Conservation (phyloP, 2,888 invertebrate species). For the Colostygia pectinataria region DNA sequence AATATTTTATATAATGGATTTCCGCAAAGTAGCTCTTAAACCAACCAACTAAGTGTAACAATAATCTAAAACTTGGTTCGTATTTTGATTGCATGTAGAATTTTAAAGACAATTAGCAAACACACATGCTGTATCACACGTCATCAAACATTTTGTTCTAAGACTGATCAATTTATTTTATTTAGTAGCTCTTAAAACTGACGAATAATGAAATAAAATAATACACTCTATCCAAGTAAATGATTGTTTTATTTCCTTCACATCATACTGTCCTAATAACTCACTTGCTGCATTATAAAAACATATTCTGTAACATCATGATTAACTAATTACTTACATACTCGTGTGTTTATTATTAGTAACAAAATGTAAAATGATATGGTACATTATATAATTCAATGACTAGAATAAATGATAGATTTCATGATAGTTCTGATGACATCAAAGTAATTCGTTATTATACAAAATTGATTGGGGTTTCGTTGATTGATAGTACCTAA, state of each 20-base stretch:
- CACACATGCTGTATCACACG: too few species aligned
- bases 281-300: slow-evolving; percentile 78
- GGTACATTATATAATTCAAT: slow-evolving; percentile 67
- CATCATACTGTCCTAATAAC: slow-evolving; percentile 78
- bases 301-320: slow-evolving; percentile 80
- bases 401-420: slow-evolving; percentile 44
- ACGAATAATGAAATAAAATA: slow-evolving; percentile 20
- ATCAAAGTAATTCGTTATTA: slow-evolving; percentile 13
- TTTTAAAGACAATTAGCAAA: too few species aligned
- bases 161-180: too few species aligned
- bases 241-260: slow-evolving; percentile 78
- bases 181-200: too few species aligned
- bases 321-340: slow-evolving; percentile 66
- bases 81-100: too few species aligned
- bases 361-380: slow-evolving; percentile 80
- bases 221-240: slow-evolving; percentile 59
- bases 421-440: slow-evolving; percentile 11
- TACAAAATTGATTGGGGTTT: slow-evolving; percentile 34
- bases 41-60: too few species aligned
- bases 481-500: slow-evolving; percentile 27
- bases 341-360: slow-evolving; percentile 48
- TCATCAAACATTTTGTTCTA: too few species aligned
- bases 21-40: too few species aligned
- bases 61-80: too few species aligned
- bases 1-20: too few species aligned